Conservation (phyloP, 2,113 vertebrate species). For the Bostrychus sinensis region DNA sequence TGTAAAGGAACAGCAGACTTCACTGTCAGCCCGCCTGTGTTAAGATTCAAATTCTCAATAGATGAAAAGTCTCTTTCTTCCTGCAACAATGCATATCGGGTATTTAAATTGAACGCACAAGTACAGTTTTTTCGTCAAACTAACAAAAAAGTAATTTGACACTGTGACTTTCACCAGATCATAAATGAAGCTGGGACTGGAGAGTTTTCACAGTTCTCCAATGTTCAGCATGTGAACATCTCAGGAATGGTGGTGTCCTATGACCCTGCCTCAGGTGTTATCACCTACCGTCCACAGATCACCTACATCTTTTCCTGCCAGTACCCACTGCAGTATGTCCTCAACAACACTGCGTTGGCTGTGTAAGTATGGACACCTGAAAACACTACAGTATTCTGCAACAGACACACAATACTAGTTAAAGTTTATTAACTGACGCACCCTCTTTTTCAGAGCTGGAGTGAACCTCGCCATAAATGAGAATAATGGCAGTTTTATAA, state of each 20-base stretch:
- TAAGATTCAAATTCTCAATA: constrained; percentile 73
- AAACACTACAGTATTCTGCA: not conserved
- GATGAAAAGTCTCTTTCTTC: constrained; percentile 35
- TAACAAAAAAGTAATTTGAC: not conserved
- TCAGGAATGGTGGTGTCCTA: constrained; percentile 69
- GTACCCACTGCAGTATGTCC: constrained; percentile 80
- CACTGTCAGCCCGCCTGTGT: constrained; percentile 53
- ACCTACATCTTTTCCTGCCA: constrained; percentile 77
- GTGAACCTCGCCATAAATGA: constrained; percentile 72
- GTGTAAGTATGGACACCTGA: constrained; percentile 71
- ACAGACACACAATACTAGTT: not conserved
- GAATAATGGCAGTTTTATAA: constrained; percentile 80
- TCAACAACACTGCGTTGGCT: constrained; percentile 77
- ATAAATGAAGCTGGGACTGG: constrained; percentile 58
- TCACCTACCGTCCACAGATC: constrained; percentile 76
- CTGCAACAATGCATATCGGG: constrained; percentile 66
- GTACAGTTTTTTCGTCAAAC: not conserved
- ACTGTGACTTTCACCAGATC: constrained; percentile 52
- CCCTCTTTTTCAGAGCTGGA: constrained; percentile 63
- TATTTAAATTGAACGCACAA: constrained; percentile 23
- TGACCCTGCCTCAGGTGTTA: constrained; percentile 61
- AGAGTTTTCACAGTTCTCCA: constrained; percentile 72
- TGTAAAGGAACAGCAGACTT: constrained; percentile 69
- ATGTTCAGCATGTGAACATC: constrained; percentile 73
- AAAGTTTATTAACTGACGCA: not conserved